These are phyloP conservation scores for Acomys russatus DNA, from an alignment of 2,797 vertebrate species.

Conservation along the genomic window DNA sequence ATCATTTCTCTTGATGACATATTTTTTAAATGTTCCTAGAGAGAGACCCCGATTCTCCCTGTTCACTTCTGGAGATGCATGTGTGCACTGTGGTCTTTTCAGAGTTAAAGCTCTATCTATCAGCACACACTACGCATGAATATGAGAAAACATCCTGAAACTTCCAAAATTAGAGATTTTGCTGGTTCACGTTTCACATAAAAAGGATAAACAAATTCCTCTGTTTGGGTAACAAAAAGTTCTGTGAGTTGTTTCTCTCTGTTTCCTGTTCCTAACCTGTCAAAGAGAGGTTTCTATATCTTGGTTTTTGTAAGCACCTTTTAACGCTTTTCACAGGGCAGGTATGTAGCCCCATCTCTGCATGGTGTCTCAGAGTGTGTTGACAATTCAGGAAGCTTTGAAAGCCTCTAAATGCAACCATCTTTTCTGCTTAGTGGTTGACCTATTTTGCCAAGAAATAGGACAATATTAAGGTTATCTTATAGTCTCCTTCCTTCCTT, in stretches of 20 bases:
- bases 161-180: slow-evolving; percentile 56
- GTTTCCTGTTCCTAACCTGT: slow-evolving; percentile 48
- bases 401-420: slow-evolving; percentile 62
- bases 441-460: slow-evolving; percentile 29
- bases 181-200: slow-evolving; percentile 19
- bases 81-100: neutral
- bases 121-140: neutral
- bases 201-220: slow-evolving; percentile 48
- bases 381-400: slow-evolving; percentile 73
- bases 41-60: neutral
- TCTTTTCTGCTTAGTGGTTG: slow-evolving; percentile 18
- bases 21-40: slow-evolving; percentile 18
- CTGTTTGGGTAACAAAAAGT: slow-evolving; percentile 39
- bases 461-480: neutral
- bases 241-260: neutral
- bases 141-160: neutral
- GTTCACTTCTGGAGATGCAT: neutral
- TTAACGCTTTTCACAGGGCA: slow-evolving; percentile 61
- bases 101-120: neutral
- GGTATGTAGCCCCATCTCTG: slow-evolving; percentile 45
- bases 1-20: neutral
- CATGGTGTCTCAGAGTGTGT: slow-evolving; percentile 60
- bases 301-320: slow-evolving; percentile 18
- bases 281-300: slow-evolving; percentile 46
- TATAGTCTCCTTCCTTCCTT: neutral